phyloP scores from a whole-genome alignment of 2,113 vertebrate genomes.

The Leptobrachium ailaonicum region DNA sequence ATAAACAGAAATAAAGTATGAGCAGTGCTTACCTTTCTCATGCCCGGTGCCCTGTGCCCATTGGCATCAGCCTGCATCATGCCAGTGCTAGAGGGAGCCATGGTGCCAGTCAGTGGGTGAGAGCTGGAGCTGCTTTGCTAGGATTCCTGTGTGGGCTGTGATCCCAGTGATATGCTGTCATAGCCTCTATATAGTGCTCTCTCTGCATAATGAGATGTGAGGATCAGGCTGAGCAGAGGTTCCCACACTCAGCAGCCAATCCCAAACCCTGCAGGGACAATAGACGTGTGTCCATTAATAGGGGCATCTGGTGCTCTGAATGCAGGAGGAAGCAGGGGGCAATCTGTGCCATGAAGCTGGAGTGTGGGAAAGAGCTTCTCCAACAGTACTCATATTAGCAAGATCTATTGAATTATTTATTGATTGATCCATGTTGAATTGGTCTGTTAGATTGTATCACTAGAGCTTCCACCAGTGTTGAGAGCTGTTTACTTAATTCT shows the following conservation, averaged over 20 bases:
- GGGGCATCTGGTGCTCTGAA: conserved; percentile 6
- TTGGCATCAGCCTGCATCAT: not conserved
- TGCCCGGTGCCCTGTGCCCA: not conserved
- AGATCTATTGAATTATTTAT: no score
- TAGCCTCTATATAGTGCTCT: conserved; percentile 28
- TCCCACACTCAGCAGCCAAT: conserved; percentile 38
- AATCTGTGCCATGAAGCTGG: conserved; percentile 12
- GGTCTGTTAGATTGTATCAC: no score
- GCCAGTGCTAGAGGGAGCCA: not conserved
- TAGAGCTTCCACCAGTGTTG: no score
- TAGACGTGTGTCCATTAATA: not conserved
- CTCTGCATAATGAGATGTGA: conserved; percentile 23
- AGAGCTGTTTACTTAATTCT: no score
- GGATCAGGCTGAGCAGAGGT: conserved; percentile 19
- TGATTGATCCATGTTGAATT: no score
- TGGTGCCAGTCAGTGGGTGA: not conserved
- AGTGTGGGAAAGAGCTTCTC: conserved; percentile 29
- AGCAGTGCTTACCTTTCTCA: conserved; percentile 29
- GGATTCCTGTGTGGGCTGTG: not conserved
- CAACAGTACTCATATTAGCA: not conserved
- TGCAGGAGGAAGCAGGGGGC: conserved; percentile 1
- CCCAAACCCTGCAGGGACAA: conserved; percentile 15
- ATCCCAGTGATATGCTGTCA: conserved; percentile 3
- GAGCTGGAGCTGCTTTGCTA: not conserved
- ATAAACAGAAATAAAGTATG: no score